Conservation (phyloP, 1,140 invertebrate species). For the Drosophila obscura region DNA sequence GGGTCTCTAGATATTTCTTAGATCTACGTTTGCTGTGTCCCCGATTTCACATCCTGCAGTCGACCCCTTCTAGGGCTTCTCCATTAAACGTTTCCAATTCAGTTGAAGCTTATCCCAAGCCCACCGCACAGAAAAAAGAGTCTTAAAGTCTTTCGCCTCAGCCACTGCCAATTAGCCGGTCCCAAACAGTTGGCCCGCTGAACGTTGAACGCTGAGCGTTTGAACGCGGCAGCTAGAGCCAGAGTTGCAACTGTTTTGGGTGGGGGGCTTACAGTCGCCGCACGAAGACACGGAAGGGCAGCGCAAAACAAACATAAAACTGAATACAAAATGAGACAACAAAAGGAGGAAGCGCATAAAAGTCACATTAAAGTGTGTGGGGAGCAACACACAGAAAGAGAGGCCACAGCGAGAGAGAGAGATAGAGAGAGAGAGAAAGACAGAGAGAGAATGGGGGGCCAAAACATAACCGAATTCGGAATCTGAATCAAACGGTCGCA, state of each 20-base stretch:
- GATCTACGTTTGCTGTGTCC: not conserved
- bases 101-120: constrained; percentile 5
- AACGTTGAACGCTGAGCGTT: not conserved
- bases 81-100: constrained; percentile 36
- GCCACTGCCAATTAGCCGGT: constrained; percentile 38
- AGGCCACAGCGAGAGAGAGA: constrained; percentile 4
- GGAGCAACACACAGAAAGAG: constrained; percentile 12
- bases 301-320: constrained; percentile 61
- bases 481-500: constrained; percentile 33
- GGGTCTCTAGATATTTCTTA: no score
- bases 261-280: constrained; percentile 30
- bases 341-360: constrained; percentile 74
- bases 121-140: no score
- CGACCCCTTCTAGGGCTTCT: constrained; percentile 26
- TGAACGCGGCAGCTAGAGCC: constrained; percentile 1
- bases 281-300: constrained; percentile 37
- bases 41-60: not conserved
- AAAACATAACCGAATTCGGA: constrained; percentile 44
- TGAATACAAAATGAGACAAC: constrained; percentile 78
- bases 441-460: constrained; percentile 6
- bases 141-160: constrained; percentile 13
- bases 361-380: constrained; percentile 78
- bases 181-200: constrained; percentile 24
- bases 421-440: constrained; percentile 4
- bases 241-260: constrained; percentile 35